phyloP scores from a whole-genome alignment of 2,888 invertebrate genomes.

The Buathra laborator region DNA sequence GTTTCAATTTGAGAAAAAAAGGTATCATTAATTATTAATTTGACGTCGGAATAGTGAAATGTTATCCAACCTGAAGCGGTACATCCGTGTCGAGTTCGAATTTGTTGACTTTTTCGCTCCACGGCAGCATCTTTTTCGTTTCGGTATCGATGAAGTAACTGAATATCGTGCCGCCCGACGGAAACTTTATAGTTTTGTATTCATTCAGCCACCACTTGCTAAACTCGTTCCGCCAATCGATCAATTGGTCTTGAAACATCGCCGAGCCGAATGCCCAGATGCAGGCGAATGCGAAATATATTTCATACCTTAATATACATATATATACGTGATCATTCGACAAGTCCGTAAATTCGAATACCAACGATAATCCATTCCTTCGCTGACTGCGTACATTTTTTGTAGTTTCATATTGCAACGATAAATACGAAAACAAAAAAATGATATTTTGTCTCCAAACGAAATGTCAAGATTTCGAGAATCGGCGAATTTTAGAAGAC shows the following conservation, averaged over 20 bases:
- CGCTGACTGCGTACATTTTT: background rate
- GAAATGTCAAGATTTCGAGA: background rate
- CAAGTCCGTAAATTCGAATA: background rate
- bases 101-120: conserved; percentile 92
- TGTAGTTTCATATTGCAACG: conserved; percentile 2
- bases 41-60: background rate
- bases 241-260: conserved; percentile 95
- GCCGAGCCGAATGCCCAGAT: conserved; percentile 98
- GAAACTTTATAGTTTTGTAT: conserved; percentile 96
- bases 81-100: conserved; percentile 95
- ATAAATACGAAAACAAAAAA: conserved; percentile 13
- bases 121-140: conserved; percentile 93
- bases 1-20: background rate
- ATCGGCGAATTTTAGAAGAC: background rate
- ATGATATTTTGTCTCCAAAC: background rate
- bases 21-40: background rate
- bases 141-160: conserved; percentile 95
- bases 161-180: conserved; percentile 93
- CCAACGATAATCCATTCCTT: background rate
- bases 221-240: conserved; percentile 97
- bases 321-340: background rate
- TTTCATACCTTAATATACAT: conserved; percentile 89
- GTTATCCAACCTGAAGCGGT: conserved; percentile 92
- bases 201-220: conserved; percentile 98
- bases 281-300: conserved; percentile 95